Base-by-base conservation (phyloP, 2,888 invertebrate genomes). In the Cheilosia variabilis region DNA sequence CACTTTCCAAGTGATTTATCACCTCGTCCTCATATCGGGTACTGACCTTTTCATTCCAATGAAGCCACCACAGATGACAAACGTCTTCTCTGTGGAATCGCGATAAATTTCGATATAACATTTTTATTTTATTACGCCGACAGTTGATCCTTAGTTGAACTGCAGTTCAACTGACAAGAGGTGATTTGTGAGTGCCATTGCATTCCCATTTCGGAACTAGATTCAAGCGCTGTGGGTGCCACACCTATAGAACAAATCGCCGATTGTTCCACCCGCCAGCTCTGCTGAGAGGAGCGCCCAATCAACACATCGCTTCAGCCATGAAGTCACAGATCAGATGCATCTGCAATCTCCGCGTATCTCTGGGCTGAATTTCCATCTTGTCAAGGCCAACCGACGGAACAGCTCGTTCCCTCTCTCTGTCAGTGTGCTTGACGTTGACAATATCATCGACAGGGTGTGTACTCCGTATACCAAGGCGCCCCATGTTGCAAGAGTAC, bases 191-290 rank as follows among this genome's bases (percentile, higher is more conserved):
- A 60, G 24, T 58, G 66, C 31, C 34, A 22, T 58, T 66, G 17
- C 34, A 17, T 27, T 60, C 45, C 45, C 71, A 55, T 66, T 62
- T 55, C 41, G 71, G 47, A 63, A 71, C 57, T 4, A 37, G 37
- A 37, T 13, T 1, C 37, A 10, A 37, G 37, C 37, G 37, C 13
- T 13, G 37, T 71, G 57, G 63, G 37, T 52, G 65, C 78, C 82
- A 82, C 82, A 82, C 82, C 82, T 82, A n/a, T n/a, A 41, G 43
- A 72, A 78, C 78, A 82, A 82, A 82, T 82, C 77, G 52, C 31
- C 53, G 58, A 63, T 52, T 71, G 77, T 71, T 76, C 31, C 31
- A 31, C 31, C 53, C 41, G 37, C 65, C n/a, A 10, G 52, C 15
- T 7, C 17, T 53, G 15, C 19, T 50, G 10, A 45, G 63, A 69